Base-by-base conservation (phyloP, 2,888 invertebrate species). In the Matsumyia berberina region DNA sequence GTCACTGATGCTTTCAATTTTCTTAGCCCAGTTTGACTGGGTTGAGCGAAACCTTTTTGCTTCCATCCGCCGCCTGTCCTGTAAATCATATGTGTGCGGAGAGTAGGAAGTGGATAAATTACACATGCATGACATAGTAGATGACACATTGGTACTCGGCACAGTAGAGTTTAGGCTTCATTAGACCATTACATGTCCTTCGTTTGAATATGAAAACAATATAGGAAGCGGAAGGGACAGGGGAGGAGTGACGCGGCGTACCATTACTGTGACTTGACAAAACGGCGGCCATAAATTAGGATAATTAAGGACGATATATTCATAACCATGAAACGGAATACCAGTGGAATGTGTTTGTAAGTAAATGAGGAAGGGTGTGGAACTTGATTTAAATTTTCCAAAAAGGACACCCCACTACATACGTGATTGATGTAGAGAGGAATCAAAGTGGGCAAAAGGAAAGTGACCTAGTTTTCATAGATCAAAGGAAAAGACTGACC, bases 241-340 rank as follows among this genome's bases (percentile, higher is more conserved):
- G 12, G 39, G 37, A 19, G n/a, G 44, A 66, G 31, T 19, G 53
- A 53, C 44, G 17, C 44, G 57, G 57, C 67, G 60, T 60, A 39
- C 44, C 60, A 60, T 72, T 44, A 46, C 53, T 33, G 64, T 83
- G 57, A 79, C 57, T 79, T 85, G 79, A 79, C 85, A 85, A 85
- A 85, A 85, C 73, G 85, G 64, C 70, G 73, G 57, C 58, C 79
- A 74, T 85, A 85, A 79, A 85, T 85, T 79, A 79, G 73, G 74
- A 73, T 85, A 85, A 85, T 85, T 85, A 85, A 79, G 85, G 79
- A 79, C 85, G 70, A 74, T 79, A 66, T 85, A 85, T 85, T 85
- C 85, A 85, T 85, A 85, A 85, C 79, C 79, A 85, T 85, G 85
- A 79, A 85, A 74, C 55, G 62, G 44, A 62, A 78, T 67, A 78